Evolutionary conservation across 2,888 invertebrate genomes (phyloP).

Genomic region (Agrilus cyanescens): DNA sequence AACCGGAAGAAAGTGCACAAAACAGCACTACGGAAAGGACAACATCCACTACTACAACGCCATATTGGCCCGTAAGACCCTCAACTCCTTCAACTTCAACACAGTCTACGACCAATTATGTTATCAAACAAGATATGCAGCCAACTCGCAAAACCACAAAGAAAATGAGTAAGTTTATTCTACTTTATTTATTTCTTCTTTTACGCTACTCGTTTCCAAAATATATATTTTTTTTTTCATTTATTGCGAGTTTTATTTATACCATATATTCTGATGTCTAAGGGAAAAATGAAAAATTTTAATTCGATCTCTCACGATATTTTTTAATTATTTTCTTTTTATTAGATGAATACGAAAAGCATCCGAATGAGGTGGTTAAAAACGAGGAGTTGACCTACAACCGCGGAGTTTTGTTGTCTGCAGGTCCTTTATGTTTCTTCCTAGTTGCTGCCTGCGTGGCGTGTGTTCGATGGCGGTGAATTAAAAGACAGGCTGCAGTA

Average conservation of each 20-base stretch:
- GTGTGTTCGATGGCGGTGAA: slow-evolving; percentile 28
- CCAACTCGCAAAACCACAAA: slow-evolving; percentile 50
- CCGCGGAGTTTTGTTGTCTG: slow-evolving; percentile 29
- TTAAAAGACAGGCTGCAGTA: slow-evolving; percentile 18
- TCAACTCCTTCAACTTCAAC: slow-evolving; percentile 45
- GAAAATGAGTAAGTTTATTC: slow-evolving; percentile 38
- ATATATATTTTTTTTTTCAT: background rate
- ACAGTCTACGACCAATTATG: slow-evolving; percentile 42
- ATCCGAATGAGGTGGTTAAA: slow-evolving; percentile 82
- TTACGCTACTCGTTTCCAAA: background rate
- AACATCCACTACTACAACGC: slow-evolving; percentile 31
- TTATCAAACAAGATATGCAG: slow-evolving; percentile 28
- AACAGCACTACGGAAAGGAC: slow-evolving; percentile 29
- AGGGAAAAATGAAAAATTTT: no score
- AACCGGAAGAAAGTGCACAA: slow-evolving; percentile 51
- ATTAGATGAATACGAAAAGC: slow-evolving; percentile 74
- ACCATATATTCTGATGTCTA: no score
- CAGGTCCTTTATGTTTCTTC: slow-evolving; percentile 23
- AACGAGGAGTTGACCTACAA: slow-evolving; percentile 78
- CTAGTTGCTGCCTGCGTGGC: slow-evolving; percentile 23
- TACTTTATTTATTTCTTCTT: background rate
- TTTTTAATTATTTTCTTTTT: slow-evolving; percentile 22
- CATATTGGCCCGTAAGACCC: slow-evolving; percentile 36
- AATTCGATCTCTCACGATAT: no score
- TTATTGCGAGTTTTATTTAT: background rate